A percentile compares a stretch with the other conserved stretches of the same genome.
phyloP scores from a whole-genome alignment of 2,888 invertebrate genomes.

The Criorhina ranunculi region DNA sequence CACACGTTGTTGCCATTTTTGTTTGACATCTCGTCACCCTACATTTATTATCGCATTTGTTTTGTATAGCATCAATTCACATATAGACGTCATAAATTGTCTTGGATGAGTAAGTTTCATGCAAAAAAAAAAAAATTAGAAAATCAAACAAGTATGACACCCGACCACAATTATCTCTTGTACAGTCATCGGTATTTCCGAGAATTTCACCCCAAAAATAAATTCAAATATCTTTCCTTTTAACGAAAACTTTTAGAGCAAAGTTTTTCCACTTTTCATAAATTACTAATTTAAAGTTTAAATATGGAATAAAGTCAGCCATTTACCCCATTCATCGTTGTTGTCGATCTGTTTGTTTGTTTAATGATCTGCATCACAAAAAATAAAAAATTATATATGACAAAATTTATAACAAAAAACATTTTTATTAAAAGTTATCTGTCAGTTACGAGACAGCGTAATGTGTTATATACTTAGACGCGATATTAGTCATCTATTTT shows the following conservation, averaged over 20 bases:
- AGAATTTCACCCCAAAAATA: constrained; percentile 30
- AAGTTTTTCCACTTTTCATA: background rate
- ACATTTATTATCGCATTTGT: background rate
- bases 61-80: background rate
- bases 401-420: background rate
- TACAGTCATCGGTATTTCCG: constrained; percentile 46
- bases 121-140: constrained; percentile 7
- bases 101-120: background rate
- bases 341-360: background rate
- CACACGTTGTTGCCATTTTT: constrained; percentile 6
- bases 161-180: constrained; percentile 13
- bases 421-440: constrained; percentile 7
- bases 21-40: constrained; percentile 4
- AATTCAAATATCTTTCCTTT: constrained; percentile 19
- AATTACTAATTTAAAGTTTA: no score
- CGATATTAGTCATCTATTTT: constrained; percentile 21
- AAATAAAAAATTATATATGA: constrained; percentile 10
- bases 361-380: background rate
- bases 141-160: constrained; percentile 27
- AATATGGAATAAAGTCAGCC: background rate
- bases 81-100: constrained; percentile 12
- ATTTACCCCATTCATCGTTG: background rate
- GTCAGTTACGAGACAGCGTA: constrained; percentile 1
- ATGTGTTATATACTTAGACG: background rate
- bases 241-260: background rate